These are phyloP conservation scores for Elaphurus davidianus DNA, from an alignment of 2,113 vertebrate species.

Conservation along the genomic window DNA sequence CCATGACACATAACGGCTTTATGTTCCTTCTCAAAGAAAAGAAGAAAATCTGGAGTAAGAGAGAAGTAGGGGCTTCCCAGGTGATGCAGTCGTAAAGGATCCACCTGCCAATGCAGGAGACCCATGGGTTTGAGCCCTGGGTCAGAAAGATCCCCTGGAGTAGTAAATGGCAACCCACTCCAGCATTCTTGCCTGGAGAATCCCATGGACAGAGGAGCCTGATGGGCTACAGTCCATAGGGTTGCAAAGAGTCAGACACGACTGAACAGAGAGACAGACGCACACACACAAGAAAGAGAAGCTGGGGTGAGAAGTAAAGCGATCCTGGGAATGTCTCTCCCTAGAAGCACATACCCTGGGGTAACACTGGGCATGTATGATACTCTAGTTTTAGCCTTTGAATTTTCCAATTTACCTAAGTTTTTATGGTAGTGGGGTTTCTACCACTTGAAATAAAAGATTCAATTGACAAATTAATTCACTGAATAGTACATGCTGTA, in stretches of 20 bases:
- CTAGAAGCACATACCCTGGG: not conserved
- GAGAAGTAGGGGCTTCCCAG: not conserved
- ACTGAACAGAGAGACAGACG: not conserved
- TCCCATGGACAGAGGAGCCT: not conserved
- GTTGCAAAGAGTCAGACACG: not conserved
- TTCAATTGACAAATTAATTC: not conserved
- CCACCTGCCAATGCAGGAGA: not conserved
- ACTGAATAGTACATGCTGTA: not conserved
- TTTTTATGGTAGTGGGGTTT: not conserved
- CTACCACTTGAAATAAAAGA: not conserved
- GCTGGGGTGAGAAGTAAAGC: not conserved
- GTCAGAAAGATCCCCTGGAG: not conserved
- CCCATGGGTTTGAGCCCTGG: not conserved
- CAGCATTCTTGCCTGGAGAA: not conserved
- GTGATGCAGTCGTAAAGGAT: not conserved
- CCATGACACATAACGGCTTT: not conserved
- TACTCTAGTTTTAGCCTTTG: not conserved
- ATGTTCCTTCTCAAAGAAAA: not conserved
- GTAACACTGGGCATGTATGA: not conserved
- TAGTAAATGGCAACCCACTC: not conserved
- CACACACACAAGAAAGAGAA: not conserved
- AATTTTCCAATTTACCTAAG: not conserved
- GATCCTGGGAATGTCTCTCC: not conserved
- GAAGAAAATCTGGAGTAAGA: not conserved
- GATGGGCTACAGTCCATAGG: not conserved